phyloP scores from a whole-genome alignment of 1,140 invertebrate genomes.

The Aphelinus certus region DNA sequence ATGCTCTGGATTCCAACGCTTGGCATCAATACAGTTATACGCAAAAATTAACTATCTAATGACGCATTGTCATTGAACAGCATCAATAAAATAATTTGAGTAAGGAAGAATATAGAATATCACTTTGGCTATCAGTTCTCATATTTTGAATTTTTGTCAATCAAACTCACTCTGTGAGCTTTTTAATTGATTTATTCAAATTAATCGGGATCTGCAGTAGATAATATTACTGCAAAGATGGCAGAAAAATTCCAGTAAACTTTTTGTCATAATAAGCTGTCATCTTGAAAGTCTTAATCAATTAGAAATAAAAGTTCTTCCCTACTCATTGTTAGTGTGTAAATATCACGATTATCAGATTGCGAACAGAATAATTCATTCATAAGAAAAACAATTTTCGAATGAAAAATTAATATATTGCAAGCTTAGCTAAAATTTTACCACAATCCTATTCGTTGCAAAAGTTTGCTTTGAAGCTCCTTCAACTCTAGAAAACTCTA shows the following conservation, averaged over 20 bases:
- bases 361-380: slow-evolving; percentile 19
- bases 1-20: slow-evolving; percentile 19
- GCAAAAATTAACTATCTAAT: slow-evolving; percentile 27
- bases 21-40: slow-evolving; percentile 10
- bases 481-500: neutral
- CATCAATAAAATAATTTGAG: slow-evolving; percentile 10
- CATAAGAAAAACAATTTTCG: slow-evolving; percentile 12
- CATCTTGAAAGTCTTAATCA: too few species aligned
- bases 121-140: too few species aligned
- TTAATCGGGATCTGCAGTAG: too few species aligned
- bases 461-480: slow-evolving; percentile 26
- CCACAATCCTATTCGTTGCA: slow-evolving; percentile 14
- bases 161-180: too few species aligned
- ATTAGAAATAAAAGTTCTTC: too few species aligned
- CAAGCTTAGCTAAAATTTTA: slow-evolving; percentile 26
- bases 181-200: too few species aligned
- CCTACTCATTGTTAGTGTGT: slow-evolving; percentile 4
- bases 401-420: slow-evolving; percentile 26
- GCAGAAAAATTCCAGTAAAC: too few species aligned
- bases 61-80: slow-evolving; percentile 20
- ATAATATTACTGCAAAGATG: too few species aligned
- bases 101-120: too few species aligned
- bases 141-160: too few species aligned
- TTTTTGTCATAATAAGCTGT: too few species aligned
- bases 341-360: slow-evolving; percentile 27